Evolutionary conservation across 2,797 vertebrate genomes (phyloP).

Genomic region (Champsocephalus gunnari): DNA sequence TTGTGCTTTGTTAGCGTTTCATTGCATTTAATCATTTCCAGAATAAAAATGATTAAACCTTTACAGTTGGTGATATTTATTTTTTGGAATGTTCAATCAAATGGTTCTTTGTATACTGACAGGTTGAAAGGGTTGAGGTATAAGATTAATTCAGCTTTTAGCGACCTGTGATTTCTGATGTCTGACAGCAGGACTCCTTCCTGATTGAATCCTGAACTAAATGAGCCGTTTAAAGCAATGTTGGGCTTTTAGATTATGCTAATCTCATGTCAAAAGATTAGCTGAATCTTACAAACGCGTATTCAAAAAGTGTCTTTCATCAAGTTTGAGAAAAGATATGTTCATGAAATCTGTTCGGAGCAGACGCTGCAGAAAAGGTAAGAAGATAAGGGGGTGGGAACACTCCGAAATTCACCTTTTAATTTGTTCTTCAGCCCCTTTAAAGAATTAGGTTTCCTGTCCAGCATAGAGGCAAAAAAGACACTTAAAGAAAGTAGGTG

Average conservation of each 20-base stretch:
- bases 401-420: too few relatives aligned
- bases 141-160: background rate
- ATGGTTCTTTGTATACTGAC: background rate
- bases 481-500: too few relatives aligned
- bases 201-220: background rate
- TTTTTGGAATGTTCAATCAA: background rate
- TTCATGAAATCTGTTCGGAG: background rate
- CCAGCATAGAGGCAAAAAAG: too few relatives aligned
- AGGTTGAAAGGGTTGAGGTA: background rate
- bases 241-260: background rate
- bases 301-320: background rate
- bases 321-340: background rate
- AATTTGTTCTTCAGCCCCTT: too few relatives aligned
- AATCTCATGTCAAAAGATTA: background rate
- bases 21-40: conserved; percentile 4
- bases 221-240: background rate
- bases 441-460: too few relatives aligned
- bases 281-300: background rate
- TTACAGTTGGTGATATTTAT: background rate
- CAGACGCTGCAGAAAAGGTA: background rate
- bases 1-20: conserved; percentile 1
- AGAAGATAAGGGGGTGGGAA: background rate
- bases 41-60: background rate
- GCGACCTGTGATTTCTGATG: background rate
- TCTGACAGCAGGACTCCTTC: background rate